A percentile compares a stretch with the other conserved stretches of the same genome.
These are phyloP conservation scores for Polyploca ridens DNA, from an alignment of 2,888 invertebrate species.

Conservation along the genomic window DNA sequence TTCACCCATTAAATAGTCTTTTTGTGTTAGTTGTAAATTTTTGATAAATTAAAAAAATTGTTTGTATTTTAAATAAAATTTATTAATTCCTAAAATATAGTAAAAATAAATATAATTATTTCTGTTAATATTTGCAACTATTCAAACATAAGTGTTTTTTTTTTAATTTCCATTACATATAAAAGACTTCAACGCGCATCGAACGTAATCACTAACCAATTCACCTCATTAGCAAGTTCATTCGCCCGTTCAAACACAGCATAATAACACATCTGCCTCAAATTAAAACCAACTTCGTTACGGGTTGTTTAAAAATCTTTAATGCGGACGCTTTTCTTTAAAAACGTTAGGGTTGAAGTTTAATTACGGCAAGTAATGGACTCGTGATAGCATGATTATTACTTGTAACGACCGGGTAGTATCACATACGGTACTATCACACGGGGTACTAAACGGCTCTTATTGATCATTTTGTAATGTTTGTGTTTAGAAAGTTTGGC, in stretches of 20 bases:
- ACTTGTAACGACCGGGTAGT: neutral
- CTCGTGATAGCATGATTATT: constrained; percentile 29
- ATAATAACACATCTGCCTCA: constrained; percentile 55
- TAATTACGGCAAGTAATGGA: constrained; percentile 51
- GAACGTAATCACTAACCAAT: neutral
- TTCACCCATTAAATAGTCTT: too few relatives aligned
- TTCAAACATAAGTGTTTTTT: too few relatives aligned
- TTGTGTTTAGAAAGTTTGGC: too few relatives aligned
- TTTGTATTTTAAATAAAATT: too few relatives aligned
- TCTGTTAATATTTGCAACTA: too few relatives aligned
- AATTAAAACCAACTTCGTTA: constrained; percentile 55
- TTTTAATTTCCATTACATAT: neutral
- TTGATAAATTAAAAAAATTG: too few relatives aligned
- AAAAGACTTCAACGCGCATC: neutral
- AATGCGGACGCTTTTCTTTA: constrained; percentile 51
- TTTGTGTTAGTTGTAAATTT: too few relatives aligned
- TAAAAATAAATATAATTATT: too few relatives aligned
- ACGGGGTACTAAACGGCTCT: neutral
- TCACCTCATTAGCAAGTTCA: constrained; percentile 16
- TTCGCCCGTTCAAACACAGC: constrained; percentile 47
- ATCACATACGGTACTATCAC: neutral
- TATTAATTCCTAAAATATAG: too few relatives aligned
- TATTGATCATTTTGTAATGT: neutral
- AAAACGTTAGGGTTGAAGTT: constrained; percentile 49
- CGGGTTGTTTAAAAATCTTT: constrained; percentile 64